Evolutionary conservation across 2,888 invertebrate species (phyloP), one percentile per base, ranked within the genome.

Genomic region (Tortricodes alternella): DNA sequence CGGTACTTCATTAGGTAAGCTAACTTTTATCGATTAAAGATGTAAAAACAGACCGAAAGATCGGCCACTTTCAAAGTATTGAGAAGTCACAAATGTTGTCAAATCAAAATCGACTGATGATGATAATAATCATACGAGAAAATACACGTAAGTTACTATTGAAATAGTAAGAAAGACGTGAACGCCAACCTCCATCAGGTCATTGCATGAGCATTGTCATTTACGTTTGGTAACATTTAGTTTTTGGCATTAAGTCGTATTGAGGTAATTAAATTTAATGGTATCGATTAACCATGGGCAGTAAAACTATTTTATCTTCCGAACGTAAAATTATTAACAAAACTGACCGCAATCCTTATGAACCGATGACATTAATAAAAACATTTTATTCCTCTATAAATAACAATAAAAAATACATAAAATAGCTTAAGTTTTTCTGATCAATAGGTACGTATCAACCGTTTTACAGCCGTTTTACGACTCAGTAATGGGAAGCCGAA

Each of bases 381-480:
- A 69, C 62, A 70, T 87, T 89, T 89, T 88, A 88, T 86, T 81
- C 63, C 74, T 66, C 83, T 72, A 89, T 89, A 88, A 90, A 90
- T 89, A 88, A 88, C 87, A 80, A 85, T 89, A 89, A 89, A 89
- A 90, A 82, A 70, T 77, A 78, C 83, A 86, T 89, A 82, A 89
- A 89, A 89, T 89, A 89, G 87, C 83, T 85, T 80, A 85, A 77
- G 84, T 74, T 76, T 66, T 73, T 74, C 76, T 73, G 83, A 88
- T 87, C 89, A 82, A 88, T 87, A 56, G 50, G 41, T 29, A 29
- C 34, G 27, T 56, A 85, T 78, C 72, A 74, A 76, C 76, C 68
- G 74, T 84, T 89, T 89, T 85, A 90, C 73, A 74, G 75, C 79
- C 73, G 78, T 86, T 89, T 89, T 84, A 87, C 79, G 83, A 83